A percentile compares a stretch with the other conserved stretches of the same genome.
Evolutionary conservation across 1,140 invertebrate species (phyloP).

Genomic region (Heliconius eleuchia): DNA sequence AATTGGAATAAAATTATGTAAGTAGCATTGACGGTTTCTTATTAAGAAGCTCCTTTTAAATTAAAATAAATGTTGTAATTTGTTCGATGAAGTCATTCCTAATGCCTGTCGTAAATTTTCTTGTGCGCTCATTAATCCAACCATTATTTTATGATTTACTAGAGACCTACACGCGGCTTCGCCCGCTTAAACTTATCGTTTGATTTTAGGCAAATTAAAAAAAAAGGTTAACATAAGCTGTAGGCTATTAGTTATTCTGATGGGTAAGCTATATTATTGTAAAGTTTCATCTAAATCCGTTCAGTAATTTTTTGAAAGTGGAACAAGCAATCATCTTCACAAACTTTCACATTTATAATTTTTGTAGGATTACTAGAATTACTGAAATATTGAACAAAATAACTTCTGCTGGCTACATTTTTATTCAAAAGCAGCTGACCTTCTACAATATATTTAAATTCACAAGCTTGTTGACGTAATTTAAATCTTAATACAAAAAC

Average conservation of each 20-base stretch:
- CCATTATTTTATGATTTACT: background rate
- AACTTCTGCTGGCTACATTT: background rate
- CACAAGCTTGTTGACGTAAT: background rate
- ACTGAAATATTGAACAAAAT: background rate
- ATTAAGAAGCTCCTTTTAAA: background rate
- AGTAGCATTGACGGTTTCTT: background rate
- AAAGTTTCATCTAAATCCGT: no score
- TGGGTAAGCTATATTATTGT: no score
- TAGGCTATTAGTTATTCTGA: no score
- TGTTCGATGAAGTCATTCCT: background rate
- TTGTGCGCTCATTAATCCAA: background rate
- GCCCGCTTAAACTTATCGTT: no score
- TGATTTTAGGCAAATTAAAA: no score
- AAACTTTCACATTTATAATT: no score
- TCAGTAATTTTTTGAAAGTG: no score
- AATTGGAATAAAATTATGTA: background rate
- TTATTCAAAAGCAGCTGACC: background rate
- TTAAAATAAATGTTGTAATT: background rate
- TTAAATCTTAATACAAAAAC: background rate
- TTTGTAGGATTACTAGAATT: background rate
- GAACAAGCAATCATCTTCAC: no score
- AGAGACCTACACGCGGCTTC: no score
- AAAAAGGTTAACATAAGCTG: no score
- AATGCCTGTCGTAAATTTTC: background rate
- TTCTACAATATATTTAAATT: background rate